These are phyloP conservation scores for Chroicocephalus ridibundus DNA, from an alignment of 2,113 vertebrate species.

Conservation along the genomic window DNA sequence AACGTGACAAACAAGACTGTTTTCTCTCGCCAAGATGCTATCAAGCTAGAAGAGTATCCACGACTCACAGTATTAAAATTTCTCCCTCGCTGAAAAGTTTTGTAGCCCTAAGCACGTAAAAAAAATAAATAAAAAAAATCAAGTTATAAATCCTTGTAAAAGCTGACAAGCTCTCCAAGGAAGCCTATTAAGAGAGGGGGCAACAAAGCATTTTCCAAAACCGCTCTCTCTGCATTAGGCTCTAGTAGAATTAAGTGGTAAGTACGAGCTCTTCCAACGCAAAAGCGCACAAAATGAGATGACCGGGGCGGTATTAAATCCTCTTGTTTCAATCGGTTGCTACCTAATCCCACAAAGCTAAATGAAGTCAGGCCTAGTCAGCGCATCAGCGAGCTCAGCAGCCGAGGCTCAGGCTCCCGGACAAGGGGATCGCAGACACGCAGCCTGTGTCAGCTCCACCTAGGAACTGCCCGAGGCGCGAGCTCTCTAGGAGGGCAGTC, in stretches of 20 bases:
- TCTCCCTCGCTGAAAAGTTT: not conserved
- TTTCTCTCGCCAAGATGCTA: not conserved
- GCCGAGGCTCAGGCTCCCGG: accelerated
- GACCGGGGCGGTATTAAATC: not conserved
- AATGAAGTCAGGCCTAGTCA: not conserved
- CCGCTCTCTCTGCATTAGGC: not conserved
- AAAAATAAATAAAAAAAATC: not conserved
- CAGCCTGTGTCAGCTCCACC: accelerated
- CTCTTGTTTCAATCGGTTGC: not conserved
- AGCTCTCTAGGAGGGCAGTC: not conserved
- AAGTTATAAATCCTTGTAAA: not conserved
- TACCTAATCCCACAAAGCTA: not conserved
- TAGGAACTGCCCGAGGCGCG: not conserved
- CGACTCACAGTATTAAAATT: not conserved
- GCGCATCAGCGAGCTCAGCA: not conserved
- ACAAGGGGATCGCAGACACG: not conserved
- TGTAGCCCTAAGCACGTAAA: not conserved
- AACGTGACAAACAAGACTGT: not conserved
- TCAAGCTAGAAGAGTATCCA: not conserved
- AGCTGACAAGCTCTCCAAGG: not conserved
- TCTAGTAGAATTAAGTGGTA: not conserved
- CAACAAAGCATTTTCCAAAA: not conserved
- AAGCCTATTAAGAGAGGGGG: not conserved
- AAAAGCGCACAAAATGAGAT: not conserved
- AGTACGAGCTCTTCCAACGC: not conserved